phyloP scores from a whole-genome alignment of 2,113 vertebrate genomes.

The Nothocercus julius region DNA sequence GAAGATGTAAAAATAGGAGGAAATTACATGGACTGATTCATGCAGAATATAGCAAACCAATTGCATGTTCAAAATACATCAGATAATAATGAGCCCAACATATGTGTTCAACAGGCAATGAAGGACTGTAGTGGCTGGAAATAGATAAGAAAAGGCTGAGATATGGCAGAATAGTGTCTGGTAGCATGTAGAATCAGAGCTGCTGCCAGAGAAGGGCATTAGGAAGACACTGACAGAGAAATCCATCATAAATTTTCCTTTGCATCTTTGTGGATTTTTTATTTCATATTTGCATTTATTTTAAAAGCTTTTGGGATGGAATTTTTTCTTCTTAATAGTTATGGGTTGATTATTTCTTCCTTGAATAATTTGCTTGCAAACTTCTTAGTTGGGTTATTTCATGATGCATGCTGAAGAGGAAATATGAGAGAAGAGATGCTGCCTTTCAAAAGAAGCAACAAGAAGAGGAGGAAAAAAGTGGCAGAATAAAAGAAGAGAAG shows the following conservation, averaged over 20 bases:
- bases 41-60: not conserved
- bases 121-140: not conserved
- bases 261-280: not conserved
- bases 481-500: not conserved
- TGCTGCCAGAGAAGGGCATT: not conserved
- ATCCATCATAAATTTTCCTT: not conserved
- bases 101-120: not conserved
- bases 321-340: not conserved
- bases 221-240: not conserved
- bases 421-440: not conserved
- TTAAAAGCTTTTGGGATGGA: not conserved
- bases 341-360: not conserved
- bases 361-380: not conserved
- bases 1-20: not conserved
- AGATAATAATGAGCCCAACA: not conserved
- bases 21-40: accelerated
- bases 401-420: not conserved
- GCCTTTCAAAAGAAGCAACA: not conserved
- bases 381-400: not conserved
- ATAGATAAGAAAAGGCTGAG: not conserved
- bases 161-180: not conserved
- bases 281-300: not conserved
- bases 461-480: not conserved
- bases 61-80: not conserved
- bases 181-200: accelerated